Evolutionary conservation across 2,888 invertebrate genomes (phyloP), one percentile per base, ranked within the genome.

Genomic region (Operophtera brumata): DNA sequence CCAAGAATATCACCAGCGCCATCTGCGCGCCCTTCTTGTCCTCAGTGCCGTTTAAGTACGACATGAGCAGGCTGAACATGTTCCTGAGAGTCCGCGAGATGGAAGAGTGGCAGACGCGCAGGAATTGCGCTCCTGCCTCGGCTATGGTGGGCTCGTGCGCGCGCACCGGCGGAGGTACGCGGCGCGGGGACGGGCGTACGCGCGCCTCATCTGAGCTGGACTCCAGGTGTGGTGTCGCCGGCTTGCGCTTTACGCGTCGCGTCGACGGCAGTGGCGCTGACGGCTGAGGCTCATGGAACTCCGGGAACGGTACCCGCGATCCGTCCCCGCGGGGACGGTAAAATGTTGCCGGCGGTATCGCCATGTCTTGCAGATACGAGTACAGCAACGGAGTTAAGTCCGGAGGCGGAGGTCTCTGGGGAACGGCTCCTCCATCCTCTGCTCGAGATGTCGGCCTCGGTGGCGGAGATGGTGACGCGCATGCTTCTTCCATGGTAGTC

Each of bases 1-100:
- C 92, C 55, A 97, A 91, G 60, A 96, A 92, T 72, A 96, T 94
- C 52, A 96, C 94, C 68, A 96, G 89, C 5, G 95, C 93, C 72
- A 95, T 93, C 71, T 95, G 94, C 57, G 94, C 90, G 71, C 95
- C 94, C 58, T 94, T 93, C 67, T 95, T 93, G 69, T 93, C 92
- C 64, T 95, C 92, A 6, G 92, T 91, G 43, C 92, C 91, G 61
- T 91, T 91, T 40, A 93, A 84, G 61, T 93, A 92, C 35, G 92
- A 91, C 62, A 92, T 92, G 59, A 94, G 89, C 61, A 93, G 90
- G 54, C 92, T 90, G 43, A 95, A 93, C 70, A 96, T 92, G 74
- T 93, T 93, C 76, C 93, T 92, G 59, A 95, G 86, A 36, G 93
- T 91, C 70, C 93, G 91, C 46, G 92, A 91, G 54, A 93, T 90